phyloP scores from a whole-genome alignment of 2,888 invertebrate species.

The Caenorhabditis sp. region DNA sequence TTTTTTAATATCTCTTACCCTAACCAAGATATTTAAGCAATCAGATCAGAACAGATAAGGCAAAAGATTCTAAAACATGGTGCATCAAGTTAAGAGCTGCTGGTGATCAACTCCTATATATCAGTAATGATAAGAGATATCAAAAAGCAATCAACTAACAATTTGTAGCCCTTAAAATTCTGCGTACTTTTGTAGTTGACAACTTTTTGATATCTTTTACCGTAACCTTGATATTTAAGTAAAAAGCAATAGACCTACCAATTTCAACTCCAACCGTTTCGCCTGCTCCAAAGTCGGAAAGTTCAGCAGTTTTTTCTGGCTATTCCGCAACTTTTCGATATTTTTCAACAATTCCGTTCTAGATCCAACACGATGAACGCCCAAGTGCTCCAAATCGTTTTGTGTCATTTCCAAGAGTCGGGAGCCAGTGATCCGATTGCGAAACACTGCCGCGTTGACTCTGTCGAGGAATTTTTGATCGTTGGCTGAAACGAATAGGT shows the following conservation, averaged over 20 bases:
- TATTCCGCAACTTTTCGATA: slow-evolving; percentile 54
- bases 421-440: slow-evolving; percentile 76
- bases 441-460: slow-evolving; percentile 69
- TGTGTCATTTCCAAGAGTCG: slow-evolving; percentile 74
- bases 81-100: too few relatives aligned
- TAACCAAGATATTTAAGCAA: too few relatives aligned
- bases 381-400: slow-evolving; percentile 75
- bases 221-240: too few relatives aligned
- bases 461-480: slow-evolving; percentile 69
- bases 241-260: slow-evolving; percentile 50
- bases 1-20: too few relatives aligned
- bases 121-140: too few relatives aligned
- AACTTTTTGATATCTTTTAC: too few relatives aligned
- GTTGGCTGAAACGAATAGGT: slow-evolving; percentile 46
- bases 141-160: too few relatives aligned
- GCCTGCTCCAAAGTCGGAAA: slow-evolving; percentile 68
- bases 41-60: too few relatives aligned
- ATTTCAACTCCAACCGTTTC: slow-evolving; percentile 43
- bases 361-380: slow-evolving; percentile 64
- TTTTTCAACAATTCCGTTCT: slow-evolving; percentile 64
- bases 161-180: too few relatives aligned
- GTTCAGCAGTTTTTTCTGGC: slow-evolving; percentile 55
- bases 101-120: too few relatives aligned
- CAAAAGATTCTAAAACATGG: too few relatives aligned
- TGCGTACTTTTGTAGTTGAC: too few relatives aligned